Conservation (phyloP, 2,888 invertebrate genomes). For the Chymomyza caudatula region DNA sequence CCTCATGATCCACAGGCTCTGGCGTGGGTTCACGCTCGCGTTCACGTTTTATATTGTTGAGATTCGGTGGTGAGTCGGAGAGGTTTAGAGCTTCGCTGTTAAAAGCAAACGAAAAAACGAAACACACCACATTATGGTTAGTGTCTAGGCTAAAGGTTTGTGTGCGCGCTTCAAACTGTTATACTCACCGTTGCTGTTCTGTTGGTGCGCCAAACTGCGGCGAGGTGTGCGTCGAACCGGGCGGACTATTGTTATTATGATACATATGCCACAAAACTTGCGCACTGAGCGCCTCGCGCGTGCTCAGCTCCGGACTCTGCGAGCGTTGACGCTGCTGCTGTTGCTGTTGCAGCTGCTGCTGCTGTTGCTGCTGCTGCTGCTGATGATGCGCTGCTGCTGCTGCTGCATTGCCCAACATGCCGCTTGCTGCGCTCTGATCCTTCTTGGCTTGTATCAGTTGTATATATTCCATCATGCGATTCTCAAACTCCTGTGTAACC, state of each 20-base stretch:
- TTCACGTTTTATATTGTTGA: slow-evolving; percentile 80
- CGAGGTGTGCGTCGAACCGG: slow-evolving; percentile 78
- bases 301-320: slow-evolving; percentile 78
- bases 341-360: slow-evolving; percentile 38
- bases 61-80: slow-evolving; percentile 81
- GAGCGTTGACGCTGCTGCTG: slow-evolving; percentile 68
- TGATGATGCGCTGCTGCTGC: slow-evolving; percentile 41
- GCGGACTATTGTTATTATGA: slow-evolving; percentile 83
- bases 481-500: slow-evolving; percentile 86
- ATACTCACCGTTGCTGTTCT: slow-evolving; percentile 78
- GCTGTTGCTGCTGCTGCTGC: slow-evolving; percentile 58
- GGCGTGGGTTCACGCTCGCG: slow-evolving; percentile 76
- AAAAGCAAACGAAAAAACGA: too few relatives aligned
- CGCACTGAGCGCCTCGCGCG: slow-evolving; percentile 81
- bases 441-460: slow-evolving; percentile 82
- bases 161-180: not conserved
- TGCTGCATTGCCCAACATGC: slow-evolving; percentile 22
- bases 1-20: slow-evolving; percentile 77
- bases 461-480: slow-evolving; percentile 88
- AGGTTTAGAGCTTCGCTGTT: slow-evolving; percentile 90
- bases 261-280: slow-evolving; percentile 91
- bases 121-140: slow-evolving; percentile 8
- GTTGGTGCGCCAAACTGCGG: slow-evolving; percentile 63
- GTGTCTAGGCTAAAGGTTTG: slow-evolving; percentile 24
- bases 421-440: slow-evolving; percentile 48